Base-by-base conservation (phyloP, 1,140 invertebrate genomes). In the Pseudomyrmex cubaensis region DNA sequence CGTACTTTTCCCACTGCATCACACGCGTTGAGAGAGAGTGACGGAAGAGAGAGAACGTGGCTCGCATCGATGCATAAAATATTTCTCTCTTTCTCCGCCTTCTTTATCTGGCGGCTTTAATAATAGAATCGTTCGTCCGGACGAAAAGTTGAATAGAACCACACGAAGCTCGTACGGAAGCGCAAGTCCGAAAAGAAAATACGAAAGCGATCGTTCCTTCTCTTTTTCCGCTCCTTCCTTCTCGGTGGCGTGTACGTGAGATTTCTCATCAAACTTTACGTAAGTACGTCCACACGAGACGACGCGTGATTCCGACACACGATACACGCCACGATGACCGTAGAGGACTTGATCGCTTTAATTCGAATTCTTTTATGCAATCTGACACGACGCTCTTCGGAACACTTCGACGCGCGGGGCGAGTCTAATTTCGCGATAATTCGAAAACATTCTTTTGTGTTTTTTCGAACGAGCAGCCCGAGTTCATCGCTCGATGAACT, bases 331-430 rank as follows among this genome's bases (percentile, higher is more conserved):
- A 12, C 22, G 46, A 12, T 63, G 57, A 62, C 46, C 78, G 67
- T 35, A 35, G 35, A 7, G 48, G 48, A 59, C 66, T 84, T 52
- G 46, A 56, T 64, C 62, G 82, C 13, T 87, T 77, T 82, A 85
- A 76, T 74, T 88, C 85, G 76, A 82, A 87, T 85, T 88, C 69
- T 82, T 87, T 72, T 57, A n/a, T 46, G 50, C 44, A 85, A 85
- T 85, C 72, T 73, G 74, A 88, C 61, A 73, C 64, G 70, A 67
- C 64, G 70, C 17, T 35, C 61, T 10, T 50, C 64, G 35, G 22
- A 20, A 54, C 10, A 63, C 48, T 25, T 35, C 9, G 35, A 56
- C 54, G 50, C 48, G 20, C 4, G 25, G 20, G 56, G 8, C n/a
- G 20, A 25, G 17, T 82, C 73, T 12, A 67, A 57, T 85, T 87